Evolutionary conservation across 2,797 vertebrate species (phyloP), one percentile per base, ranked within the genome.

Genomic region (Gorsachius magnificus): DNA sequence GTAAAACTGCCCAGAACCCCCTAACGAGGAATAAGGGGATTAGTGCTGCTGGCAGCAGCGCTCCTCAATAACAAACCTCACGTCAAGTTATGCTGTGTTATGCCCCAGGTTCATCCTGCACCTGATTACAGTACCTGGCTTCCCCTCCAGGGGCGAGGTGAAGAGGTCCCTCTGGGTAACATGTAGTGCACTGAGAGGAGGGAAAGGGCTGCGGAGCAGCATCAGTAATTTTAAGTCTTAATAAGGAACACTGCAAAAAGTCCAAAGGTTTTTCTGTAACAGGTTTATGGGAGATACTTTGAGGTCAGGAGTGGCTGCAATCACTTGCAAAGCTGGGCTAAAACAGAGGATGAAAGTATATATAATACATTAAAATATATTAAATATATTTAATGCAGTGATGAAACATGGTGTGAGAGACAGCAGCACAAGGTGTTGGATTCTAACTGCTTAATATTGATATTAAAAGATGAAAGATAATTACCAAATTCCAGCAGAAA

Each of bases 21-120:
- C 66, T 31, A 21, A 41, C 0, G 2, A 21, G 20, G 68, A 31
- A 1, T 5, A 7, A 16, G n/a, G 1, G n/a, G 53, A 28, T 8
- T 6, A n/a, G 31, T 26, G 9, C 14, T 4, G 8, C 81, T 22
- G 1, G 18, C 6, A 4, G 54, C 85, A 68, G 45, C 3, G 1
- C 68, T 16, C 43, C 12, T 3, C 71, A 28, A 1, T 21, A 11
- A 28, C 46, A 35, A 19, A 28, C 7, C 43, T 11, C 3, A 7
- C 11, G 9, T 0, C 5, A 33, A 21, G 22, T 12, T 10, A 1
- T 7, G 3, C 17, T 38, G 16, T 2, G n/a, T 41, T 15, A 20
- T 11, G 33, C 15, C n/a, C 58, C 17, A 14, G 41, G 38, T 56
- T 54, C 50, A 13, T 29, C 60, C 74, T 41, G 38, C 15, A 45